Conservation (phyloP, 2,797 vertebrate genomes). For the Parotocinclus haroldoi region DNA sequence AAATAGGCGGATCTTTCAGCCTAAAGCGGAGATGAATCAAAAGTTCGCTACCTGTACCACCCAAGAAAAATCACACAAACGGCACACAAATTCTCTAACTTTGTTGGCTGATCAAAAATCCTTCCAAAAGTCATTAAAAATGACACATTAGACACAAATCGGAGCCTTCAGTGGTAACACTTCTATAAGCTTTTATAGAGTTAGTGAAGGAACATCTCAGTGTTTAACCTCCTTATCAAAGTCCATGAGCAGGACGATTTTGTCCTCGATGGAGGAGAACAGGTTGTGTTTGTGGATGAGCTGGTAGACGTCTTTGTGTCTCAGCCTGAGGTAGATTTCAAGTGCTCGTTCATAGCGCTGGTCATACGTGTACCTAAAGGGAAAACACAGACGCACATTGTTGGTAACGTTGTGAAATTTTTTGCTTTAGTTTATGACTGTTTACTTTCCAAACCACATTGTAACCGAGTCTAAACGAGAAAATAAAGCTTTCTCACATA, state of each 20-base stretch:
- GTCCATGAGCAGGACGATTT: slow-evolving; percentile 97
- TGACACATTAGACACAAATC: too few relatives aligned
- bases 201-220: slow-evolving; percentile 1
- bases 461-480: too few relatives aligned
- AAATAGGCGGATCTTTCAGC: slow-evolving; percentile 39
- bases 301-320: slow-evolving; percentile 95
- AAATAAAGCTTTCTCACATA: too few relatives aligned
- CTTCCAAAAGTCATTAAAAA: too few relatives aligned
- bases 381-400: too few relatives aligned
- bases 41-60: slow-evolving; percentile 1
- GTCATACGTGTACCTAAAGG: slow-evolving; percentile 89
- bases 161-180: too few relatives aligned
- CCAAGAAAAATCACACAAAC: not conserved
- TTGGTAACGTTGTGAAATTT: too few relatives aligned
- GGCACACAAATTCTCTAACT: too few relatives aligned
- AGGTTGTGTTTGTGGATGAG: slow-evolving; percentile 98
- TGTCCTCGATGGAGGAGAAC: slow-evolving; percentile 95
- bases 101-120: too few relatives aligned
- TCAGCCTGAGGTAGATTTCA: slow-evolving; percentile 92
- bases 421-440: too few relatives aligned
- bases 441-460: too few relatives aligned
- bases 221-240: slow-evolving; percentile 91
- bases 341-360: slow-evolving; percentile 94
- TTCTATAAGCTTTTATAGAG: not conserved
- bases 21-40: slow-evolving; percentile 35